Base-by-base conservation (phyloP, 2,113 vertebrate species). In the Notechis scutatus region DNA sequence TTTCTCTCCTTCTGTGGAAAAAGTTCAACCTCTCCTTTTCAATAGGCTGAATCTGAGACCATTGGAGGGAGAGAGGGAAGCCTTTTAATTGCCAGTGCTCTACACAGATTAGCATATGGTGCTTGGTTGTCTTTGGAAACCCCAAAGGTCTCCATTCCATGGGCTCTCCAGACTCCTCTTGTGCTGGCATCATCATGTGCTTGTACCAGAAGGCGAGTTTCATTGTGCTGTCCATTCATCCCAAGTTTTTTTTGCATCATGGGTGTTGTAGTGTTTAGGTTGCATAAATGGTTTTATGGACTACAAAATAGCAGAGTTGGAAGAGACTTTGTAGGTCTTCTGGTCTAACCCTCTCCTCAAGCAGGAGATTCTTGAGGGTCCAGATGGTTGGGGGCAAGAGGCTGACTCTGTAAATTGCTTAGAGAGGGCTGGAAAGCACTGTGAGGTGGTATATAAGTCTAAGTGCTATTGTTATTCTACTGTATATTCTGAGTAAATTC, bases 1-100 rank as follows among this genome's bases (percentile, higher is more conserved):
- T 45, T 45, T 45, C 18, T 57, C 15, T 64, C 29, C 26, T 64
- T 23, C 0, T 87, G 8, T 0, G 0, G 20, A 34, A 26, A 14
- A 55, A 29, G 52, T 14, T 39, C 18, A 4, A 26, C 34, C 14
- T 29, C 74, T 24, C 64, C 34, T 91, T 74, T 54, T 42, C 90
- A 96, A 87, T 29, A 94, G 92, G 0, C 47, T 52, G 34, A 91
- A 11, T 21, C 81, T n/a, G 54, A 91, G 90, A 91, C 29, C 69
- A 56, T 57, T 45, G 8, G n/a, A 56, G 52, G 7, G 18, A 54
- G 54, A 39, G 21, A 56, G 52, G 4, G 29, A 54, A n/a, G 26
- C 3, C 3, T 85, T 54, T 29, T 45, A 26, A 34, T 85, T n/a
- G 45, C 1, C 56, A 50, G 34, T 45, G 52, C 1, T 15, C 15